These are phyloP conservation scores for Macroramphosus scolopax DNA, from an alignment of 2,797 vertebrate genomes.

Conservation along the genomic window DNA sequence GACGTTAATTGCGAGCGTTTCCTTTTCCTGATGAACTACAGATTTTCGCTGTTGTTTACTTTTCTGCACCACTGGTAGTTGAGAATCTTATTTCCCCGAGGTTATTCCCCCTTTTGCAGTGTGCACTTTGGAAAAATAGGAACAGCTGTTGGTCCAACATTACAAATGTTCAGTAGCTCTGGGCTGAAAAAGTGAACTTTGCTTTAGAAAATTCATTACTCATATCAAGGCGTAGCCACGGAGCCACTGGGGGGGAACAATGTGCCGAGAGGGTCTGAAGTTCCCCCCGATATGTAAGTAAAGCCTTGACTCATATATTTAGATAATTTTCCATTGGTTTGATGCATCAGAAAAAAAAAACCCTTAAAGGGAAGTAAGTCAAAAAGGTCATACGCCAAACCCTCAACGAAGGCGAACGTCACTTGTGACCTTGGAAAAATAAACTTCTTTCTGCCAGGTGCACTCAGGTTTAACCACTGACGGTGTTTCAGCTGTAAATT, in stretches of 20 bases:
- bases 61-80: conserved; percentile 13
- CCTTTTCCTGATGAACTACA: conserved; percentile 5
- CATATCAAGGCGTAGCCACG: no score
- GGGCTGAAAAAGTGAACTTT: conserved; percentile 29
- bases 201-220: no score
- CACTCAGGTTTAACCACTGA: conserved; percentile 31
- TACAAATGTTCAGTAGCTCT: conserved; percentile 40
- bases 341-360: neutral
- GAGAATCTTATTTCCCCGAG: conserved; percentile 42
- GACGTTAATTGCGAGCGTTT: conserved; percentile 15
- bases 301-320: conserved; percentile 2
- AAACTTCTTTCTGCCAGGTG: conserved; percentile 42
- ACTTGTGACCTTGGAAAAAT: conserved; percentile 40
- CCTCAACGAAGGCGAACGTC: conserved; percentile 6
- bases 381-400: conserved; percentile 26
- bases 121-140: conserved; percentile 38
- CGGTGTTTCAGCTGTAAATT: conserved; percentile 42
- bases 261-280: no score
- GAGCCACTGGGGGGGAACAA: no score
- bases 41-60: conserved; percentile 11
- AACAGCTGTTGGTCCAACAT: conserved; percentile 49
- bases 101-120: conserved; percentile 25
- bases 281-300: no score
- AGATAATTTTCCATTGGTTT: neutral
- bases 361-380: neutral